Evolutionary conservation across 1,140 invertebrate species (phyloP), one percentile per base, ranked within the genome.

Genomic region (Drosophila murphyi): DNA sequence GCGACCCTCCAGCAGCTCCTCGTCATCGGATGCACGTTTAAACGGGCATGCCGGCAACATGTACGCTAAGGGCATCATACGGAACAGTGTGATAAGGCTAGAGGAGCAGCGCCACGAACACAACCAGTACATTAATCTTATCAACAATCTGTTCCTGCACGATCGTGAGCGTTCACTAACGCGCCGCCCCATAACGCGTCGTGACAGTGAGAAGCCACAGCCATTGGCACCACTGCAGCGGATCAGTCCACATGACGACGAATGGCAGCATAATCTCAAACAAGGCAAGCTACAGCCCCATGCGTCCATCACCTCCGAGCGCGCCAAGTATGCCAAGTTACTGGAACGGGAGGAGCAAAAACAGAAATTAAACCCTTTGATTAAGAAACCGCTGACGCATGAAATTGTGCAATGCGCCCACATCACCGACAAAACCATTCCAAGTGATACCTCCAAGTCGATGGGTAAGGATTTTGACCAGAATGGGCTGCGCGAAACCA

Each of bases 51-150:
- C 3, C 41, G 29, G 29, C n/a, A 64, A 39, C 8, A 12, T 39
- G 7, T 71, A 47, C 20, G 50, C 72, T 1, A 37, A 59, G 3
- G 34, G 31, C 4, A 28, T 41, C 0, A 78, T 62, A 5, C 57
- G 37, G 20, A 59, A 69, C 12, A 80, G 47, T 35, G 4, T 87
- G 6, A 41, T 88, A 0, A 5, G 29, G 3, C 29, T 68, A 12
- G 72, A 80, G 45, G 67, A 78, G 34, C 59, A 69, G 5, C 80
- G 77, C 50, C 47, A 31, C 7, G 80, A 88, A 29, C 85, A 52
- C 10, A 78, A 72, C 31, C 77, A 80, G 2, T 88, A 88, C 5
- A 29, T 67, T 0, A 52, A 68, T 12, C 68, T 89, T 12, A 69
- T 89, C 20, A 43, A 57, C 3, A 80, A 74, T 31, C 10, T 74